Evolutionary conservation across 2,888 invertebrate species (phyloP), one percentile per base, ranked within the genome.

Genomic region (Spisula solida): DNA sequence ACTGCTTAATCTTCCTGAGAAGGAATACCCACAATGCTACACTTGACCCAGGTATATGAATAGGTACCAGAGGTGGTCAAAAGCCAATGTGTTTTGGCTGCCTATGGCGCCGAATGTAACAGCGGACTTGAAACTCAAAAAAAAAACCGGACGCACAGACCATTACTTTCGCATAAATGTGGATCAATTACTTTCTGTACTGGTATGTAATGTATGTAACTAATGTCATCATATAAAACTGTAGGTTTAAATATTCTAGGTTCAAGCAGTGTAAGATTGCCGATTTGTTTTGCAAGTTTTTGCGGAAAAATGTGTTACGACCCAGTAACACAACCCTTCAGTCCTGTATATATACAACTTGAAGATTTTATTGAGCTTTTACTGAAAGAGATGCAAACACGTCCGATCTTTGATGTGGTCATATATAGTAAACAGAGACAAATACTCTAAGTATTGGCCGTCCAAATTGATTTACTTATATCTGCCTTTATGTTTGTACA

Each of bases 391-490:
- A 82, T 84, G 31, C 55, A 84, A 84, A 29, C 84, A 84, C 70
- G 75, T n/a, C 78, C 25, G 81, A n/a, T 47, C 81, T 85, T 88
- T 85, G 88, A 88, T 88, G 88, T 88, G 88, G 88, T 84, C 80
- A 81, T 56, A 78, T 56, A 78, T 79, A 29, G 70, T 82, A 82
- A 75, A 82, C 75, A 60, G 29, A 20, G 75, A 25, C 34, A 87
- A 82, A 82, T 29, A 48, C 51, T 78, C 75, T 78, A 87, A 55
- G 82, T 56, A 87, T 78, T 78, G 87, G 70, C 75, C 70, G 25
- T 87, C 87, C 70, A 88, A 66, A 88, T 84, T 88, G 88, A 88
- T 84, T 84, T 88, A 84, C 88, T 84, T 88, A 88, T 81, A 85
- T 88, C 85, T 75, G 75, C 41, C 80, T 41, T 56, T 20, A 25